phyloP scores from a whole-genome alignment of 2,113 vertebrate species.

The Salvelinus namaycush region DNA sequence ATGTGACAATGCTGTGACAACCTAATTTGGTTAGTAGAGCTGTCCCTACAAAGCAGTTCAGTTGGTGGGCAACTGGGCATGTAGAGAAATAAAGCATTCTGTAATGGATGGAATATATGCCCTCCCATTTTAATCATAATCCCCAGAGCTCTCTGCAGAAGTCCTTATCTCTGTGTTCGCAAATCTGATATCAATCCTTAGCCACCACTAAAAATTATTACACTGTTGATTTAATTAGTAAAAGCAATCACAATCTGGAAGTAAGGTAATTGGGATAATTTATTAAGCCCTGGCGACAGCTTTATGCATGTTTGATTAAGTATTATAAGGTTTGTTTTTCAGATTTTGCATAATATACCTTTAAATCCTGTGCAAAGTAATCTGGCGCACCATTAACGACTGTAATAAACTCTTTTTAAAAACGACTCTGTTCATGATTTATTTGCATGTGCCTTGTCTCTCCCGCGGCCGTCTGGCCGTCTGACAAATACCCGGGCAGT shows the following conservation, averaged over 20 bases:
- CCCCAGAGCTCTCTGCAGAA: constrained; percentile 11
- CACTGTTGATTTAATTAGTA: constrained; percentile 86
- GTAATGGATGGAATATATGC: constrained; percentile 4
- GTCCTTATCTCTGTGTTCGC: constrained; percentile 13
- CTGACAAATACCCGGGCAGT: constrained; percentile 80
- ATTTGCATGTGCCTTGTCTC: constrained; percentile 63
- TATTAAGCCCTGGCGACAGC: constrained; percentile 82
- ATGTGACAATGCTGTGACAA: no score
- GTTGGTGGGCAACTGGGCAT: no score
- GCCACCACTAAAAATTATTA: constrained; percentile 73
- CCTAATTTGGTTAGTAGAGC: no score
- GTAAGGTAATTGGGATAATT: constrained; percentile 86
- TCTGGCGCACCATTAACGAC: constrained; percentile 77
- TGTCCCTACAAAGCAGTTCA: no score
- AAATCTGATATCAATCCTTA: constrained; percentile 65
- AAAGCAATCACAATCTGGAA: constrained; percentile 85
- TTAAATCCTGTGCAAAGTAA: constrained; percentile 79
- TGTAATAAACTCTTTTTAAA: constrained; percentile 80
- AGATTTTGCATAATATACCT: constrained; percentile 93
- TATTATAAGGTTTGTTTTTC: constrained; percentile 90
- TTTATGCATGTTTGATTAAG: constrained; percentile 94
- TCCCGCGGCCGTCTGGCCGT: constrained; percentile 70
- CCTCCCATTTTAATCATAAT: constrained; percentile 34
- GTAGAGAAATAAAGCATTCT: not conserved
- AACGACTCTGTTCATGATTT: constrained; percentile 79